These are phyloP conservation scores for Callospermophilus lateralis DNA, from an alignment of 2,113 vertebrate species.

Conservation along the genomic window DNA sequence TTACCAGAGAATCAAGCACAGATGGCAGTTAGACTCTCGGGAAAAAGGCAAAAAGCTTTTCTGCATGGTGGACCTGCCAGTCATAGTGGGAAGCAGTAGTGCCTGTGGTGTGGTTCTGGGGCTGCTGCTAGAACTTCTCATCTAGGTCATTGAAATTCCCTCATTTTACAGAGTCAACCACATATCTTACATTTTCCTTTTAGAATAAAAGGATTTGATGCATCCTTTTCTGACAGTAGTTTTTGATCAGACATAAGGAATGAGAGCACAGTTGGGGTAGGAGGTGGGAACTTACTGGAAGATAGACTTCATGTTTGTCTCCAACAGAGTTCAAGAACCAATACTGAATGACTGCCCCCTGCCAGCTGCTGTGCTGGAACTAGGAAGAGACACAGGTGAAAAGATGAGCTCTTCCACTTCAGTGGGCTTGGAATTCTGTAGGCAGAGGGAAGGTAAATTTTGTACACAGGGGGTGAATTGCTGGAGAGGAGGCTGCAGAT, in stretches of 20 bases:
- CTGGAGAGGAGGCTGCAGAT: not conserved
- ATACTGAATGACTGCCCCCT: not conserved
- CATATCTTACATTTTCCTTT: not conserved
- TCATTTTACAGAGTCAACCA: not conserved
- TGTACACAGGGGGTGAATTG: not conserved
- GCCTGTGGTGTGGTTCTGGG: not conserved
- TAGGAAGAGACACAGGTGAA: not conserved
- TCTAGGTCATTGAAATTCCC: not conserved
- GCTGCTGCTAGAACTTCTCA: not conserved
- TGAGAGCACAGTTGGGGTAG: not conserved
- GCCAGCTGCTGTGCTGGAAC: not conserved
- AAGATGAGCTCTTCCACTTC: not conserved
- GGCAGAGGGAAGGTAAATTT: not conserved
- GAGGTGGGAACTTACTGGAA: not conserved
- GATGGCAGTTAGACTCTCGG: not conserved
- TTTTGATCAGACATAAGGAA: not conserved
- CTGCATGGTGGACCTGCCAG: not conserved
- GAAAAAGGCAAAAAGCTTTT: not conserved
- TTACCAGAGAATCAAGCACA: not conserved
- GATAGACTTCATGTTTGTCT: not conserved
- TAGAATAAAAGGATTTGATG: not conserved
- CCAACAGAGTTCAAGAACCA: not conserved
- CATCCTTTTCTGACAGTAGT: conserved; percentile 15
- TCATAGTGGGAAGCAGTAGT: not conserved
- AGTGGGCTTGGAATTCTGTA: not conserved